Evolutionary conservation across 2,888 invertebrate species (phyloP).

Genomic region (Amblyteles armatorius): DNA sequence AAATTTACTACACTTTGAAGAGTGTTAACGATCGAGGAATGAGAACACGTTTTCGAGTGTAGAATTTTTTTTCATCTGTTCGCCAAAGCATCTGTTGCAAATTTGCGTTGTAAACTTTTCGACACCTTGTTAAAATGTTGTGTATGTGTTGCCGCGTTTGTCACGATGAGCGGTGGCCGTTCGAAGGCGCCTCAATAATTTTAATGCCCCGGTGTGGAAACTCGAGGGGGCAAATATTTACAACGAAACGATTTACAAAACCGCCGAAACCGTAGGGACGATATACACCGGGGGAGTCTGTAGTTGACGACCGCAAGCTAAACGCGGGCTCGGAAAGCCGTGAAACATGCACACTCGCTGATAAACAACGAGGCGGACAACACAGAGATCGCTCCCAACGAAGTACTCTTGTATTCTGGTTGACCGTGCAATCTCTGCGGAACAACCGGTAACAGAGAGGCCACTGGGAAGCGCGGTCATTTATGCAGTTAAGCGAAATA

Average conservation of each 20-base stretch:
- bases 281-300: background rate
- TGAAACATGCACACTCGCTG: conserved; percentile 36
- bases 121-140: background rate
- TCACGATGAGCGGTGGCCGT: background rate
- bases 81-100: background rate
- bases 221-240: background rate
- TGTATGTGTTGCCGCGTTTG: no score
- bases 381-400: conserved; percentile 4
- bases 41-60: no score
- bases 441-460: conserved; percentile 60
- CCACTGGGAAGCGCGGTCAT: conserved; percentile 27
- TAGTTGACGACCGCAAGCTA: conserved; percentile 15
- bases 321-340: conserved; percentile 48
- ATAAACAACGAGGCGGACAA: conserved; percentile 39
- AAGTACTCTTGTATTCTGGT: conserved; percentile 55
- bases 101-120: background rate
- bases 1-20: no score
- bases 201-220: background rate
- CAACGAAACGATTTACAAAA: conserved; percentile 31
- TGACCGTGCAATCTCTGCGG: conserved; percentile 66
- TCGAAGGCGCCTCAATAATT: conserved; percentile 3
- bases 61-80: background rate
- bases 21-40: no score
- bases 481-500: conserved; percentile 34
- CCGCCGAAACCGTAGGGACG: conserved; percentile 18